Evolutionary conservation across 2,113 vertebrate genomes (phyloP).

Genomic region (Brevimyrus niger): DNA sequence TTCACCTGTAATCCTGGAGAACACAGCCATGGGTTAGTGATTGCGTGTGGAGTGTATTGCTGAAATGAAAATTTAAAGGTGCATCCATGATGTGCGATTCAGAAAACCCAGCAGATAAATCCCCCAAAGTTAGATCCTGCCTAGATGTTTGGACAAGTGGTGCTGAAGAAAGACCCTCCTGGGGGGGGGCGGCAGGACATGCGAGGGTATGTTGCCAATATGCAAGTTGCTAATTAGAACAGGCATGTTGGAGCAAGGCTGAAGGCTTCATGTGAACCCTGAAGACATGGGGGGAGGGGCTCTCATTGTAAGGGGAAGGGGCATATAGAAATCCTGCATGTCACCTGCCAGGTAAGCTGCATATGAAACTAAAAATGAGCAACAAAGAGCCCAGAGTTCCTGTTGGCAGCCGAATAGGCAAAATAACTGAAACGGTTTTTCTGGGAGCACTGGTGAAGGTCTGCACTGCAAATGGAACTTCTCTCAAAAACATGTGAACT

Average conservation of each 20-base stretch:
- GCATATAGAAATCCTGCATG: neutral
- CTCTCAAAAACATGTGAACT: slow-evolving; percentile 44
- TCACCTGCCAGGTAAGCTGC: slow-evolving; percentile 48
- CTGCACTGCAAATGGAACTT: slow-evolving; percentile 42
- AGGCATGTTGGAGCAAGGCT: neutral
- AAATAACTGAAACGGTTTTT: slow-evolving; percentile 40
- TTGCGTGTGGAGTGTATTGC: neutral
- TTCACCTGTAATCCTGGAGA: neutral
- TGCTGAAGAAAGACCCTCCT: neutral
- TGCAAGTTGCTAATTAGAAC: neutral
- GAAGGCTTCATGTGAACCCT: neutral
- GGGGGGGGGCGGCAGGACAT: neutral
- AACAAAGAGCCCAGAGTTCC: slow-evolving; percentile 46
- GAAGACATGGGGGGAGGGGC: neutral
- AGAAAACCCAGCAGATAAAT: neutral
- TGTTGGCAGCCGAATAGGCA: slow-evolving; percentile 25
- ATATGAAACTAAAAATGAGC: slow-evolving; percentile 53
- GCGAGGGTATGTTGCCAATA: neutral
- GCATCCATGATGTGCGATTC: neutral
- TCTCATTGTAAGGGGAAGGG: neutral
- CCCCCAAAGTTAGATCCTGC: neutral
- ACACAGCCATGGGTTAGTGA: neutral
- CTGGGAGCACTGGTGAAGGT: slow-evolving; percentile 36
- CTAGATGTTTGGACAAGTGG: neutral
- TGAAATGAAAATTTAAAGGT: neutral